Percentiles rank a stretch among this genome's conserved stretches.
These are phyloP conservation scores for Micrasema minimum DNA, from an alignment of 1,140 invertebrate genomes.

Conservation along the genomic window DNA sequence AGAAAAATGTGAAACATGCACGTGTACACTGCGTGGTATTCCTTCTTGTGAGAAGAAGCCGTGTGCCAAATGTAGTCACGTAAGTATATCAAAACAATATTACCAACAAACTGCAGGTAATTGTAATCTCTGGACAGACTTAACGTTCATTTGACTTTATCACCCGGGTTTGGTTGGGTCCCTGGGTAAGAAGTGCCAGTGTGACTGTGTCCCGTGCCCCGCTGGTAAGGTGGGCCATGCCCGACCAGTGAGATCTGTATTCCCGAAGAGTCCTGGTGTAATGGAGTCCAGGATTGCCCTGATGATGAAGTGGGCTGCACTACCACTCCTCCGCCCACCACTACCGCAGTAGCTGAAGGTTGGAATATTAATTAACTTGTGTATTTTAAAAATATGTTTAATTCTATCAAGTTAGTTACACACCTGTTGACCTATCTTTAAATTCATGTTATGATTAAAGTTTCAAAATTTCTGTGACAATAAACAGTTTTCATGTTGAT, in stretches of 20 bases:
- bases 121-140: not conserved
- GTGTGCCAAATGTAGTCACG: constrained; percentile 72
- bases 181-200: constrained; percentile 72
- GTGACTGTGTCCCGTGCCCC: constrained; percentile 79
- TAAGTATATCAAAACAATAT: constrained; percentile 42
- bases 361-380: constrained; percentile 25
- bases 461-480: too few relatives aligned
- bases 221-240: constrained; percentile 72
- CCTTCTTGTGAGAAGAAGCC: constrained; percentile 74
- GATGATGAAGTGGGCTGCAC: constrained; percentile 83
- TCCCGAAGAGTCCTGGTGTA: constrained; percentile 77
- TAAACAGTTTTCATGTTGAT: too few relatives aligned
- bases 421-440: not conserved
- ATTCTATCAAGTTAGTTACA: not conserved
- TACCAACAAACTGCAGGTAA: not conserved
- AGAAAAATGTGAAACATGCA: constrained; percentile 79
- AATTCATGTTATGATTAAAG: not conserved
- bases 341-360: constrained; percentile 51
- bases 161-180: constrained; percentile 65
- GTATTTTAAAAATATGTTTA: not conserved
- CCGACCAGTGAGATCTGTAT: constrained; percentile 82
- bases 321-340: constrained; percentile 54
- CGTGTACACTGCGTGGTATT: constrained; percentile 78
- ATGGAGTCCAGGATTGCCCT: constrained; percentile 84
- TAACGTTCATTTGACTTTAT: not conserved